Conservation (phyloP, 1,140 invertebrate genomes). For the Drosophila azteca region DNA sequence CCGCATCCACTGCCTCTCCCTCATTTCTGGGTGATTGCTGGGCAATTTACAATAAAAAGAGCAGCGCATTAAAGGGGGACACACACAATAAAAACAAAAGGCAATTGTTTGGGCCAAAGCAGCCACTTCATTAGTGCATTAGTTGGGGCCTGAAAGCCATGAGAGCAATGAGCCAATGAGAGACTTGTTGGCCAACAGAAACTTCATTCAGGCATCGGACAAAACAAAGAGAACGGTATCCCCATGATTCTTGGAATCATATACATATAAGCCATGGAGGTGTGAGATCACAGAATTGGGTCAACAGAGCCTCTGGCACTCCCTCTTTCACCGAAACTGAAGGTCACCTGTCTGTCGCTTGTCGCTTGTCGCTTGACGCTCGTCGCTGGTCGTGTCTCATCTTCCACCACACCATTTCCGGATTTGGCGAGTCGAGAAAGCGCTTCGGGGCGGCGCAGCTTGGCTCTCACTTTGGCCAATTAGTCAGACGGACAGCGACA, state of each 20-base stretch:
- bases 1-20: not conserved
- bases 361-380: too few relatives aligned
- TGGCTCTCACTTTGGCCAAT: conserved; percentile 64
- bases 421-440: conserved; percentile 50
- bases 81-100: conserved; percentile 19
- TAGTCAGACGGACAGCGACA: conserved; percentile 48
- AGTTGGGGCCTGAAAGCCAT: conserved; percentile 26
- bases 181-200: conserved; percentile 11
- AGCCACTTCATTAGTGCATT: conserved; percentile 64
- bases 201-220: conserved; percentile 15
- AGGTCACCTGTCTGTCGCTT: conserved; percentile 35
- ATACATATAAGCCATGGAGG: not conserved
- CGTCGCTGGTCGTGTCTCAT: too few relatives aligned
- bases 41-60: conserved; percentile 42
- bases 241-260: conserved; percentile 7
- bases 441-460: conserved; percentile 18
- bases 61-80: not conserved
- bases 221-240: not conserved
- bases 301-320: not conserved
- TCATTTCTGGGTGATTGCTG: conserved; percentile 25
- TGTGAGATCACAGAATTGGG: conserved; percentile 4
- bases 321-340: conserved; percentile 5
- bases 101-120: conserved; percentile 26
- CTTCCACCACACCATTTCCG: conserved; percentile 41
- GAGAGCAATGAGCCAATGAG: conserved; percentile 32